Evolutionary conservation across 2,113 vertebrate genomes (phyloP), one percentile per base, ranked within the genome.

Genomic region (Prinia subflava): DNA sequence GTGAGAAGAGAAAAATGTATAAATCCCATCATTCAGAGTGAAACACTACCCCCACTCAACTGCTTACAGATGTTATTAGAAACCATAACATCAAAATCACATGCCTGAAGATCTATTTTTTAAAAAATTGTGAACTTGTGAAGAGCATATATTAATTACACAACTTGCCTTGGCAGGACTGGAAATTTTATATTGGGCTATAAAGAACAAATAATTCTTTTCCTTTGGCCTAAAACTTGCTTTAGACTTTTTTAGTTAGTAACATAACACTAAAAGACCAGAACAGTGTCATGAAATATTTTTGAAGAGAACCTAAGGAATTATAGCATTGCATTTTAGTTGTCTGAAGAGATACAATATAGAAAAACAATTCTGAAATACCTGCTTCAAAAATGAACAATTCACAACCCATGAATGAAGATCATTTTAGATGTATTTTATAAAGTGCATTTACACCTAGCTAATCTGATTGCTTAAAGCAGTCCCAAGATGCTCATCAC

Each of bases 51-150:
- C 53, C 64, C 47, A 80, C 63, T 86, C 67, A 83, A 76, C 31
- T 44, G 55, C 55, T 95, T 95, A 74, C 68, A 86, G 68, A 69
- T 88, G 90, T 87, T 96, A 56, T 62, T 80, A 74, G 68, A 94
- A 62, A 50, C 13, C 21, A 47, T 55, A 55, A 92, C 39, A 44
- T 67, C 63, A 86, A 88, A 90, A 88, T 53, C 42, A 76, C 46
- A 59, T 47, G 67, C 42, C 37, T 77, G 47, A 77, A 74, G 35
- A 62, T 15, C 10, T 55, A 22, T 59, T 74, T 60, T 33, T 50
- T 13, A 1, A 52, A 35, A 33, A 79, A 30, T 31, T 7, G 27
- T 17, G 33, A 88, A 60, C 19, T 70, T 86, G 8, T 60, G 30
- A 90, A 83, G 31, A 86, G 12, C 9, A 39, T 50, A 11, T 33